Conservation (phyloP, 2,113 vertebrate genomes). For the Tichodroma muraria region DNA sequence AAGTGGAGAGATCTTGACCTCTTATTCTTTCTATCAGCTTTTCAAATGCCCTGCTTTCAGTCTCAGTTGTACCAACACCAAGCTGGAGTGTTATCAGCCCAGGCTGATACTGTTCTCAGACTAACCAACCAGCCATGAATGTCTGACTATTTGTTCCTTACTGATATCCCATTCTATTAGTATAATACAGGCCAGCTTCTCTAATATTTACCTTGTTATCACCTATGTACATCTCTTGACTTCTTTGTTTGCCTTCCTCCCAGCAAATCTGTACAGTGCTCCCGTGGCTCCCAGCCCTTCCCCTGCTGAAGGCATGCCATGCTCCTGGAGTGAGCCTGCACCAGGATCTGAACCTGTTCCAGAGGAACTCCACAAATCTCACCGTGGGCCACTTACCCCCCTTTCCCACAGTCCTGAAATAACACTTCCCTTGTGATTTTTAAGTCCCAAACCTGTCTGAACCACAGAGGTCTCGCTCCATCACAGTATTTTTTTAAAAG, state of each 20-base stretch:
- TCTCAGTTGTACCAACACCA: neutral
- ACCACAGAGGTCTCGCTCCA: accelerated
- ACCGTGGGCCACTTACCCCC: accelerated
- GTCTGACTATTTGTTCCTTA: slow-evolving; percentile 27
- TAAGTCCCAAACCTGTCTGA: neutral
- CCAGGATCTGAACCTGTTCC: neutral
- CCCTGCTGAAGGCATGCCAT: neutral
- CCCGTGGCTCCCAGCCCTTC: neutral
- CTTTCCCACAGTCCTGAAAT: neutral
- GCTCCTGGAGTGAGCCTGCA: neutral
- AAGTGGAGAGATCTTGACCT: neutral
- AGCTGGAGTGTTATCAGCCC: slow-evolving; percentile 14
- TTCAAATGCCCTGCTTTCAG: neutral
- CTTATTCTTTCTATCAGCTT: neutral
- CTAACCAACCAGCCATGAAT: neutral
- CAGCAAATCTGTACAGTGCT: slow-evolving; percentile 41
- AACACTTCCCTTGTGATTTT: neutral
- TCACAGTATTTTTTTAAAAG: neutral
- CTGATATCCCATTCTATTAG: slow-evolving; percentile 6
- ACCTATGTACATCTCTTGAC: slow-evolving; percentile 37
- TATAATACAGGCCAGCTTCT: slow-evolving; percentile 28
- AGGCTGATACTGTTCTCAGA: slow-evolving; percentile 1
- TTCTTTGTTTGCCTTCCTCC: slow-evolving; percentile 62
- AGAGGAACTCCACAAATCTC: neutral
- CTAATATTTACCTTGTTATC: slow-evolving; percentile 64